A percentile compares a stretch with the other conserved stretches of the same genome.
Conservation (phyloP, 1,140 invertebrate species). For the Himalopsyche phryganea region DNA sequence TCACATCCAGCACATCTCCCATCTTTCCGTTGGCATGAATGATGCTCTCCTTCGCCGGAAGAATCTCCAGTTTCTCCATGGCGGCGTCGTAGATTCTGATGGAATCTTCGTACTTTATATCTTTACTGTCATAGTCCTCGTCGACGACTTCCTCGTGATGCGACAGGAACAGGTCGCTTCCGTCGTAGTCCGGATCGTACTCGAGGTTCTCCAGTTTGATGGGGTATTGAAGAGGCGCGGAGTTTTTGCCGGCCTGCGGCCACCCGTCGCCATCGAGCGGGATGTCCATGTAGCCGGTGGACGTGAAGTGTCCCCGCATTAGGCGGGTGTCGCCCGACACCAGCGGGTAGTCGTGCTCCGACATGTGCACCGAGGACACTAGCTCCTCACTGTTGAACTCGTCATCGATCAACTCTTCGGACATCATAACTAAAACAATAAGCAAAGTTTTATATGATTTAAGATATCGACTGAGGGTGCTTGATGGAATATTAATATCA, state of each 20-base stretch:
- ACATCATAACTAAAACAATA: not conserved
- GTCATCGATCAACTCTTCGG: conserved; percentile 47
- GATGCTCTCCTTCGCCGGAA: conserved; percentile 5
- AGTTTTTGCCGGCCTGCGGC: conserved; percentile 38
- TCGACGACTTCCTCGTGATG: conserved; percentile 22
- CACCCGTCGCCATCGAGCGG: conserved; percentile 52
- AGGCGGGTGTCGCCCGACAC: conserved; percentile 39
- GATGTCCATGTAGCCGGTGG: conserved; percentile 44
- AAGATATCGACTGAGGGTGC: too few species aligned
- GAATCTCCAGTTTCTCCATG: conserved; percentile 24
- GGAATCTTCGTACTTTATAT: conserved; percentile 16
- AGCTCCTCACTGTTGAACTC: conserved; percentile 50
- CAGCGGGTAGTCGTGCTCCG: conserved; percentile 46
- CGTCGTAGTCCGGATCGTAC: conserved; percentile 39
- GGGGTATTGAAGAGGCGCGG: conserved; percentile 41
- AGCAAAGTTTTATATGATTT: too few species aligned
- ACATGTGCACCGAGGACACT: conserved; percentile 46
- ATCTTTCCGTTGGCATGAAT: conserved; percentile 14
- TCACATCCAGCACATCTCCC: conserved; percentile 13
- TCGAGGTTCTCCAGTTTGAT: conserved; percentile 47
- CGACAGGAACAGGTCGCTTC: conserved; percentile 36
- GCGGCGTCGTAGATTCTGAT: conserved; percentile 21
- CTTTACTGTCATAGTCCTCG: conserved; percentile 6
- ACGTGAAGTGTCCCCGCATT: conserved; percentile 23
- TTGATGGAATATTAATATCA: too few species aligned